These are phyloP conservation scores for Leptinotarsa defecta DNA, from an alignment of 1,140 invertebrate genomes.

Conservation along the genomic window DNA sequence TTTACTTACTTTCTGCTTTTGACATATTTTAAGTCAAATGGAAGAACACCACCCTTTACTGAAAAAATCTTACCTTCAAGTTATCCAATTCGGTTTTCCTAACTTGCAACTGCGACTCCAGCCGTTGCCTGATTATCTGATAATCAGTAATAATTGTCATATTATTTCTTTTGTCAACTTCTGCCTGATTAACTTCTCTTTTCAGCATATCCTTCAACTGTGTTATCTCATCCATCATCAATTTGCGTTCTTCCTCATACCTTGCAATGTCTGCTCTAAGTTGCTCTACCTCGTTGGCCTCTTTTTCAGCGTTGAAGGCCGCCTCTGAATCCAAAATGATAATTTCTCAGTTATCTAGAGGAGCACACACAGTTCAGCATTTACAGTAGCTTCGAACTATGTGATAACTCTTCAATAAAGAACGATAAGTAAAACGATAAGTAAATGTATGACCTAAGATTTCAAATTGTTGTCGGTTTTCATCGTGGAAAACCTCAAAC, in stretches of 20 bases:
- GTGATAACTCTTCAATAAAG: conserved; percentile 3
- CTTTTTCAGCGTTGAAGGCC: conserved; percentile 79
- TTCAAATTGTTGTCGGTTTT: too few relatives aligned
- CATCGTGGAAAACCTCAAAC: too few relatives aligned
- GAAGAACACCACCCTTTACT: too few relatives aligned
- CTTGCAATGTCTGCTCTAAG: conserved; percentile 74
- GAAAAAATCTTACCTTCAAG: conserved; percentile 60
- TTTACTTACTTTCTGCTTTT: too few relatives aligned
- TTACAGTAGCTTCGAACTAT: conserved; percentile 10
- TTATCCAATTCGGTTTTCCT: conserved; percentile 64
- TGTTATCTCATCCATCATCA: conserved; percentile 76
- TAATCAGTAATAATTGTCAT: conserved; percentile 85
- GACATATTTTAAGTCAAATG: too few relatives aligned
- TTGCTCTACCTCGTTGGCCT: conserved; percentile 78
- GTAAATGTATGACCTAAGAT: too few relatives aligned
- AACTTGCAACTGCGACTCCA: conserved; percentile 82
- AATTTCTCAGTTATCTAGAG: conserved; percentile 55
- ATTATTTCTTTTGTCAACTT: conserved; percentile 73
- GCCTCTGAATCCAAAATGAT: conserved; percentile 61
- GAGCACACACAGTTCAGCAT: conserved; percentile 14
- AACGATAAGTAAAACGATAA: background rate
- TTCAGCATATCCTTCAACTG: conserved; percentile 86
- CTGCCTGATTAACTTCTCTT: conserved; percentile 75
- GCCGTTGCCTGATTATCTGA: conserved; percentile 87
- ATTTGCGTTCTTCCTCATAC: conserved; percentile 82